Conservation (phyloP, 2,797 vertebrate genomes). For the Ctenochaetus hawaiiensis region DNA sequence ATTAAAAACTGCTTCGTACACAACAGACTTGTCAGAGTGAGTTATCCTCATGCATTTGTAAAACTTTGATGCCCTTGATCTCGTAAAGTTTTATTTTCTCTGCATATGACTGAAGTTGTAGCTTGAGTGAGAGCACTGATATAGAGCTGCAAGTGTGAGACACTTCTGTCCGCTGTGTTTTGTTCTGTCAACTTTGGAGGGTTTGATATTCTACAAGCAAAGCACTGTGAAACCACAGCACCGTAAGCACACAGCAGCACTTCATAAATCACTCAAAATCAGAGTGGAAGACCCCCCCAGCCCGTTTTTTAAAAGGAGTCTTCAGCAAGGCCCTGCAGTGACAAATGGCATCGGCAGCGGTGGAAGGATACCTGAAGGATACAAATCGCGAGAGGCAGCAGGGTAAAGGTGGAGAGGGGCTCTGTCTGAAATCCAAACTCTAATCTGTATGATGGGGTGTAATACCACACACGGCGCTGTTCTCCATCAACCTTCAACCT, state of each 20-base stretch:
- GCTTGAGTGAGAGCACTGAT: not conserved
- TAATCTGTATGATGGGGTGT: slow-evolving; percentile 78
- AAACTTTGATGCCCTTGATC: slow-evolving; percentile 12
- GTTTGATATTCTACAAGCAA: slow-evolving; percentile 49
- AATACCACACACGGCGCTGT: slow-evolving; percentile 71
- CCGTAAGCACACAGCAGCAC: slow-evolving; percentile 17
- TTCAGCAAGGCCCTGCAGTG: slow-evolving; percentile 53
- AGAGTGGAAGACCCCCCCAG: slow-evolving; percentile 32
- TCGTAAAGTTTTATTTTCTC: slow-evolving; percentile 3
- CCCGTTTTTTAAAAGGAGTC: slow-evolving; percentile 60
- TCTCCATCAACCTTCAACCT: slow-evolving; percentile 85
- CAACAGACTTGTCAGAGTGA: slow-evolving; percentile 65
- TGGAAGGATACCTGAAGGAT: slow-evolving; percentile 81
- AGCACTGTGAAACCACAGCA: slow-evolving; percentile 42
- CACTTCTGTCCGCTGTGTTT: slow-evolving; percentile 17
- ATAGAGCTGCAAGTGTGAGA: slow-evolving; percentile 4
- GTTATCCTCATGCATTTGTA: slow-evolving; percentile 24
- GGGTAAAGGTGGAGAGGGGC: slow-evolving; percentile 53
- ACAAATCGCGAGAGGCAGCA: slow-evolving; percentile 57
- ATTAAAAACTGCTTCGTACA: slow-evolving; percentile 87
- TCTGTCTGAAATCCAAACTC: slow-evolving; percentile 66
- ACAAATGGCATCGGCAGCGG: slow-evolving; percentile 65
- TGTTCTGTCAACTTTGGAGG: slow-evolving; percentile 47
- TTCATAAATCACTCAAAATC: slow-evolving; percentile 70
- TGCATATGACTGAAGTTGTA: not conserved